Evolutionary conservation across 2,113 vertebrate genomes (phyloP).

Genomic region (Labeo catla): DNA sequence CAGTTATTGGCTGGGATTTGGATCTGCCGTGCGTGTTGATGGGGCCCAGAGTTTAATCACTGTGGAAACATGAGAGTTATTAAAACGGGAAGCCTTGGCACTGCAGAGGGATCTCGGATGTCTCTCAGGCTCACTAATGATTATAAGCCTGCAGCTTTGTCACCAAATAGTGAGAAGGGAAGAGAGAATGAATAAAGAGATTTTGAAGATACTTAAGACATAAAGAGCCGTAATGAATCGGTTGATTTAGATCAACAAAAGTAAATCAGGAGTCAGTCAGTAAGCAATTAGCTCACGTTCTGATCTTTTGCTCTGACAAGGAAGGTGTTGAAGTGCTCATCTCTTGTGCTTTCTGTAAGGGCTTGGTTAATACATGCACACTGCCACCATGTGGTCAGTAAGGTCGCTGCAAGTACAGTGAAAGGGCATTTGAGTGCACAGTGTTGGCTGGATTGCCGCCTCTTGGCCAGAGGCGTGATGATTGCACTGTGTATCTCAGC

Average conservation of each 20-base stretch:
- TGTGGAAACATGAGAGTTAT: constrained; percentile 52
- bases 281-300: neutral
- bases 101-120: constrained; percentile 25
- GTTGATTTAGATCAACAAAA: neutral
- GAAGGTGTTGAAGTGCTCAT: neutral
- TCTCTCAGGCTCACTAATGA: constrained; percentile 49
- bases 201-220: neutral
- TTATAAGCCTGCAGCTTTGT: constrained; percentile 29
- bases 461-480: constrained; percentile 13
- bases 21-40: constrained; percentile 46
- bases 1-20: constrained; percentile 45
- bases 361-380: constrained; percentile 16
- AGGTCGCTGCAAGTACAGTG: constrained; percentile 1
- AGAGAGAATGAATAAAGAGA: constrained; percentile 23
- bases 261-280: neutral
- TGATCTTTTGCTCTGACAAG: neutral
- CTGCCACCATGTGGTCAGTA: constrained; percentile 51
- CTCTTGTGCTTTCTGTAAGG: neutral
- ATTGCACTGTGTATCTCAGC: constrained; percentile 16
- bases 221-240: neutral
- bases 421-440: constrained; percentile 2
- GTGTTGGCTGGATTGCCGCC: neutral
- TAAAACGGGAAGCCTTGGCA: constrained; percentile 40
- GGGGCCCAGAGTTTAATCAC: constrained; percentile 46
- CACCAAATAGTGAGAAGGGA: constrained; percentile 21